A percentile compares a stretch with the other conserved stretches of the same genome.
These are phyloP conservation scores for Eupithecia subfuscata DNA, from an alignment of 2,888 invertebrate genomes.

Conservation along the genomic window DNA sequence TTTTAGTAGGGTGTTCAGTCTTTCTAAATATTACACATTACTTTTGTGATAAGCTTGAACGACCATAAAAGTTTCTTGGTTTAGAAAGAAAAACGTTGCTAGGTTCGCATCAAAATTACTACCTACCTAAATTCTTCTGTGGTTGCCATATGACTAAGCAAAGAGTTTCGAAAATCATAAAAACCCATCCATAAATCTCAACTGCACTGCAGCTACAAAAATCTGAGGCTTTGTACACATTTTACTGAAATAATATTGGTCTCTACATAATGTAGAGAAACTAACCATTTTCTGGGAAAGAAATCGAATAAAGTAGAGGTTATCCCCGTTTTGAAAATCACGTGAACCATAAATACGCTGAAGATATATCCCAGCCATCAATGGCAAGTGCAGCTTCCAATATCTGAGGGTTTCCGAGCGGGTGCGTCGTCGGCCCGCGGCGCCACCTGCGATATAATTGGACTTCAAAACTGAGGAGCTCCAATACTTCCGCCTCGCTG, in stretches of 20 bases:
- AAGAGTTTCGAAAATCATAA: background rate
- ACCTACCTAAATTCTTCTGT: background rate
- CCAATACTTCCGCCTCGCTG: constrained; percentile 81
- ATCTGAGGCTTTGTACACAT: background rate
- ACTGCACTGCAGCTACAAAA: background rate
- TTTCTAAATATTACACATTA: background rate
- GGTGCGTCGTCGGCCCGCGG: constrained; percentile 50
- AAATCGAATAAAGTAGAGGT: background rate
- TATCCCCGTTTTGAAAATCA: background rate
- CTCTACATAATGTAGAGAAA: background rate
- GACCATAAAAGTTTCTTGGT: background rate
- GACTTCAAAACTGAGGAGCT: constrained; percentile 83
- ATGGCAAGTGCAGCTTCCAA: constrained; percentile 34
- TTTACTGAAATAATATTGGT: background rate
- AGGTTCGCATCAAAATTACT: background rate
- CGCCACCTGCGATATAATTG: constrained; percentile 81
- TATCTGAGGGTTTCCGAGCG: constrained; percentile 38
- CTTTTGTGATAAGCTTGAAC: background rate
- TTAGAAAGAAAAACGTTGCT: background rate
- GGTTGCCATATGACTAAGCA: background rate
- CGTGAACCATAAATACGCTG: background rate
- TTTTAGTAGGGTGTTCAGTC: background rate
- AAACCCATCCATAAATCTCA: background rate
- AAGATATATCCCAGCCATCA: constrained; percentile 14
- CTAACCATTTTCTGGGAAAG: background rate